phyloP scores from a whole-genome alignment of 2,888 invertebrate genomes.

The Boloria euphrosyne region DNA sequence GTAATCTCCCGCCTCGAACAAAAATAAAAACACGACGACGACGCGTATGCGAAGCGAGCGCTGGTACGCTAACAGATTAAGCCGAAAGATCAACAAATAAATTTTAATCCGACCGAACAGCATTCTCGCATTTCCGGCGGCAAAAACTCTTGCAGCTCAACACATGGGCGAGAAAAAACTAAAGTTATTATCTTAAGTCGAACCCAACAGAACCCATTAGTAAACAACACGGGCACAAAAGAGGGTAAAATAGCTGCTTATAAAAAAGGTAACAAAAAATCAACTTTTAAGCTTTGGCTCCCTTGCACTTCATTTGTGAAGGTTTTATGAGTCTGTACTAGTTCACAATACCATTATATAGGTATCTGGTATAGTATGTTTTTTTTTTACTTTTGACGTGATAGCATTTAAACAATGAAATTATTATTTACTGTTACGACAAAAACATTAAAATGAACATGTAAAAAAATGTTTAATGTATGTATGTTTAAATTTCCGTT shows the following conservation, averaged over 20 bases:
- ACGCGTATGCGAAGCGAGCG: conserved; percentile 50
- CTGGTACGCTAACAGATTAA: conserved; percentile 68
- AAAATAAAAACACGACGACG: conserved; percentile 57
- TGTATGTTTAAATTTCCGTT: too few relatives aligned
- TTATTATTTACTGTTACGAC: too few relatives aligned
- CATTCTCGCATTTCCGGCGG: conserved; percentile 78
- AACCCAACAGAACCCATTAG: conserved; percentile 82
- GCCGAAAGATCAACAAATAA: conserved; percentile 77
- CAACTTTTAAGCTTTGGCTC: conserved; percentile 76
- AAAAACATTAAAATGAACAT: too few relatives aligned
- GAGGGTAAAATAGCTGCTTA: conserved; percentile 78
- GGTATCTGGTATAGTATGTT: too few relatives aligned
- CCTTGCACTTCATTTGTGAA: conserved; percentile 73
- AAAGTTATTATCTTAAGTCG: conserved; percentile 81
- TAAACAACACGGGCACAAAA: conserved; percentile 81
- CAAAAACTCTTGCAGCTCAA: conserved; percentile 68
- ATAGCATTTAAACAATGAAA: too few relatives aligned
- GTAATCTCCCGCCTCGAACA: conserved; percentile 47
- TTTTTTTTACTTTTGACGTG: too few relatives aligned
- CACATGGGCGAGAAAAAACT: conserved; percentile 79
- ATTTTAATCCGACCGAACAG: conserved; percentile 76
- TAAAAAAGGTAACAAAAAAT: conserved; percentile 74
- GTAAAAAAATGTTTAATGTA: too few relatives aligned
- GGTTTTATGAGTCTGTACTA: conserved; percentile 75
- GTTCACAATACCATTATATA: conserved; percentile 60